Evolutionary conservation across 1,140 invertebrate genomes (phyloP).

Genomic region (Coelopa frigida): DNA sequence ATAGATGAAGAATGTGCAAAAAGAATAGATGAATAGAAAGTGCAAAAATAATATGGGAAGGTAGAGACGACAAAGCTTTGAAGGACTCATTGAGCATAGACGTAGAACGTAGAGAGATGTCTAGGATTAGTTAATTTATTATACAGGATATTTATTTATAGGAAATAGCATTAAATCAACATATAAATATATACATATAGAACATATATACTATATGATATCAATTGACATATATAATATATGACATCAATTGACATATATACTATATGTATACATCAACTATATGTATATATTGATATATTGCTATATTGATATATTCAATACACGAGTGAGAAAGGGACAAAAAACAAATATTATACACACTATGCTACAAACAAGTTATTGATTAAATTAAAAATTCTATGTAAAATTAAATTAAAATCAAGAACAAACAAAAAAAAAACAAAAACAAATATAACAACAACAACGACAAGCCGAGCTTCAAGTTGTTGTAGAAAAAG

Average conservation of each 20-base stretch:
- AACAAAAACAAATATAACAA: slow-evolving; percentile 6
- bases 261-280: background rate
- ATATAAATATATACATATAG: too few relatives aligned
- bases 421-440: background rate
- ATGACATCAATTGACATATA: slow-evolving; percentile 5
- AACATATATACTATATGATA: too few relatives aligned
- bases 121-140: too few relatives aligned
- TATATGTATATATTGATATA: background rate
- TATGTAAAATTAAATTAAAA: slow-evolving; percentile 1
- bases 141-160: too few relatives aligned
- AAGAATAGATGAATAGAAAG: too few relatives aligned
- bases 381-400: background rate
- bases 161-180: too few relatives aligned
- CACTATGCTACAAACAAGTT: slow-evolving; percentile 6
- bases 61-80: too few relatives aligned
- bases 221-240: slow-evolving; percentile 4
- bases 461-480: slow-evolving; percentile 7
- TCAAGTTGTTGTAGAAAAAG: background rate
- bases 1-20: too few relatives aligned
- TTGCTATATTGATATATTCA: background rate
- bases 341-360: background rate
- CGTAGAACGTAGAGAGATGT: too few relatives aligned
- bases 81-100: too few relatives aligned
- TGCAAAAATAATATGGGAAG: too few relatives aligned
- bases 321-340: background rate